These are phyloP conservation scores for Pyrrhosoma nymphula DNA, from an alignment of 2,888 invertebrate species.

Conservation along the genomic window DNA sequence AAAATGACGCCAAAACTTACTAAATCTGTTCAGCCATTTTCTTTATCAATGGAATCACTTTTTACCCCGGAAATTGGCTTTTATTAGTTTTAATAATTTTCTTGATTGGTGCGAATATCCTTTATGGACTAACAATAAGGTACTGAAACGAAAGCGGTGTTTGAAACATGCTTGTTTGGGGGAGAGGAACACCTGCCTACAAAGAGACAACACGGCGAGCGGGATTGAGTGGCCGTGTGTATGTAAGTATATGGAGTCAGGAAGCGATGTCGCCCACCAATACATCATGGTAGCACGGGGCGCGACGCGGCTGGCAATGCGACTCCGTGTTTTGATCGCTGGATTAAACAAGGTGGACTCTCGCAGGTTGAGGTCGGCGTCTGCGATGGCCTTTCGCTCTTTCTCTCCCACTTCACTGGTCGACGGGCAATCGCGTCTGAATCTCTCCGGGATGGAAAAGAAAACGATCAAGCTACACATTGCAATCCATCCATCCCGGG, in stretches of 20 bases:
- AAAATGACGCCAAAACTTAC: too few species aligned
- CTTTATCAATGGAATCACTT: too few species aligned
- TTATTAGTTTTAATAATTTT: too few species aligned
- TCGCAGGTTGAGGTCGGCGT: not conserved
- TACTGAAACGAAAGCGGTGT: too few species aligned
- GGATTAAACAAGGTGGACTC: not conserved
- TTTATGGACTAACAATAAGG: too few species aligned
- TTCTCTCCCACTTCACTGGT: not conserved
- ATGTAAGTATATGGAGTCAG: conserved; percentile 1
- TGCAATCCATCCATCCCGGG: not conserved
- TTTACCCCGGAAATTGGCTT: too few species aligned
- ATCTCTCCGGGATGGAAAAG: not conserved
- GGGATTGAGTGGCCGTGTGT: not conserved
- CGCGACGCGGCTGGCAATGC: not conserved
- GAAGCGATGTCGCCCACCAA: conserved; percentile 30
- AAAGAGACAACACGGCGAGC: not conserved
- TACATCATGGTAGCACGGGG: not conserved
- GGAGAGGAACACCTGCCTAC: not conserved
- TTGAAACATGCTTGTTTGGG: too few species aligned
- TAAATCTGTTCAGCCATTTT: too few species aligned
- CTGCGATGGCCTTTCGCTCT: not conserved
- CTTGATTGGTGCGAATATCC: too few species aligned
- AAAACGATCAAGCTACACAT: not conserved
- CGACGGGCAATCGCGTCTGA: not conserved
- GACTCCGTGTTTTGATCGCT: not conserved